A percentile compares a stretch with the other conserved stretches of the same genome.
Evolutionary conservation across 2,888 invertebrate species (phyloP).

Genomic region (Lochmaea capreae): DNA sequence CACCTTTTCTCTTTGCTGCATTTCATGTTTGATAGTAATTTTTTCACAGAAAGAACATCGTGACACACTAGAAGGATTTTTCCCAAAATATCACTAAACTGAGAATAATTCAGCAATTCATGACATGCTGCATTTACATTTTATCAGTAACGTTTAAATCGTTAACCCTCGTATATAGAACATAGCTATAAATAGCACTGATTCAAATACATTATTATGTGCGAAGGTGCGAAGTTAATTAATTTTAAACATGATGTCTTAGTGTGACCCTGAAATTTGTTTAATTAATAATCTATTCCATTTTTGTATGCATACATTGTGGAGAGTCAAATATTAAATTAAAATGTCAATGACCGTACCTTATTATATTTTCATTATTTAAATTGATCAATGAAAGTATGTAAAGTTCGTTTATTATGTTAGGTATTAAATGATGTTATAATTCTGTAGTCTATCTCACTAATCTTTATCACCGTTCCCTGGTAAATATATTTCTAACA

Average conservation of each 20-base stretch:
- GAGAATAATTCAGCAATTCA: too few relatives aligned
- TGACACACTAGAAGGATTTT: background rate
- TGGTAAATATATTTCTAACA: too few relatives aligned
- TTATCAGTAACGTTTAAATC: background rate
- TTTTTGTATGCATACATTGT: background rate
- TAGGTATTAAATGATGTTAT: too few relatives aligned
- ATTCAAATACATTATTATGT: background rate
- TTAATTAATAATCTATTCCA: background rate
- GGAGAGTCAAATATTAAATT: background rate
- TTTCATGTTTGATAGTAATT: conserved; percentile 3
- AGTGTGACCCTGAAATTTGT: background rate
- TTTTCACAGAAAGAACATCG: background rate
- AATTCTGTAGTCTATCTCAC: too few relatives aligned
- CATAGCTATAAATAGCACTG: conserved; percentile 1
- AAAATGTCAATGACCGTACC: too few relatives aligned
- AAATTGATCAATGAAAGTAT: too few relatives aligned
- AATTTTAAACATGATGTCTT: conserved; percentile 1
- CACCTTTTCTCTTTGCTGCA: background rate
- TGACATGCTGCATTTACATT: too few relatives aligned
- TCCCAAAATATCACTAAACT: too few relatives aligned
- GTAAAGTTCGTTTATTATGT: too few relatives aligned
- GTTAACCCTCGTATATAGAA: background rate
- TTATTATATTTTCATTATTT: too few relatives aligned
- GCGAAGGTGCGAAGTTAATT: conserved; percentile 6
- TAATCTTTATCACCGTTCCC: too few relatives aligned